Evolutionary conservation across 2,888 invertebrate species (phyloP).

Genomic region (Hybos culiciformis): DNA sequence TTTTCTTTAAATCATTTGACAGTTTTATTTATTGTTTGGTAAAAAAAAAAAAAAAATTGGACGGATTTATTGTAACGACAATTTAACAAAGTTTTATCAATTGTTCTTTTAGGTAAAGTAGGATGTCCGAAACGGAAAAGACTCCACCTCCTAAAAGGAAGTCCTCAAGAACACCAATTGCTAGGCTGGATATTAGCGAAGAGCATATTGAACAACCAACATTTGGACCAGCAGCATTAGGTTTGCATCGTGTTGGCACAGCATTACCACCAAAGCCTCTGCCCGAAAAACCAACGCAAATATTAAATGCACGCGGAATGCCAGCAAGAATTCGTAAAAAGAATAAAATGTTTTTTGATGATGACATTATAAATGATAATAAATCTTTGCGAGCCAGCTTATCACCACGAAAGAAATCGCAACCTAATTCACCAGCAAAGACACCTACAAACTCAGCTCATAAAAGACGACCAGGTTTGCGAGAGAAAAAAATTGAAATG

Average conservation of each 20-base stretch:
- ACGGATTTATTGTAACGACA: too few relatives aligned
- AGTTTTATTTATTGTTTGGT: too few relatives aligned
- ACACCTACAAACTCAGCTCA: constrained; percentile 38
- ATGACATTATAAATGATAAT: constrained; percentile 70
- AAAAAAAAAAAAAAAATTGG: too few relatives aligned
- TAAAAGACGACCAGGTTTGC: constrained; percentile 37
- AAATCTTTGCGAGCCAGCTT: constrained; percentile 49
- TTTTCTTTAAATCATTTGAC: too few relatives aligned
- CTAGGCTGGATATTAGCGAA: constrained; percentile 30
- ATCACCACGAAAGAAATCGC: constrained; percentile 36
- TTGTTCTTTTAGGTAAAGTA: too few relatives aligned
- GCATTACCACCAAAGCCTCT: constrained; percentile 56
- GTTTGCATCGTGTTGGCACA: constrained; percentile 68
- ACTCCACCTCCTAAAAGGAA: too few relatives aligned
- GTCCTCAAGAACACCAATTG: too few relatives aligned
- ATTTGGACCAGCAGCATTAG: constrained; percentile 66
- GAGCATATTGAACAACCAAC: constrained; percentile 56
- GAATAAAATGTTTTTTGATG: constrained; percentile 79
- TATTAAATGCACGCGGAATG: constrained; percentile 75
- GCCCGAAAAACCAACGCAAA: constrained; percentile 58
- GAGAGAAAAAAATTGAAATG: constrained; percentile 21
- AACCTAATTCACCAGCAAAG: constrained; percentile 39
- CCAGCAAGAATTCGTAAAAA: constrained; percentile 81
- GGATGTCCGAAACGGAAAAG: too few relatives aligned
- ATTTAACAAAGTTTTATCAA: too few relatives aligned